Evolutionary conservation across 2,888 invertebrate species (phyloP).

Genomic region (Lucinisca nassula): DNA sequence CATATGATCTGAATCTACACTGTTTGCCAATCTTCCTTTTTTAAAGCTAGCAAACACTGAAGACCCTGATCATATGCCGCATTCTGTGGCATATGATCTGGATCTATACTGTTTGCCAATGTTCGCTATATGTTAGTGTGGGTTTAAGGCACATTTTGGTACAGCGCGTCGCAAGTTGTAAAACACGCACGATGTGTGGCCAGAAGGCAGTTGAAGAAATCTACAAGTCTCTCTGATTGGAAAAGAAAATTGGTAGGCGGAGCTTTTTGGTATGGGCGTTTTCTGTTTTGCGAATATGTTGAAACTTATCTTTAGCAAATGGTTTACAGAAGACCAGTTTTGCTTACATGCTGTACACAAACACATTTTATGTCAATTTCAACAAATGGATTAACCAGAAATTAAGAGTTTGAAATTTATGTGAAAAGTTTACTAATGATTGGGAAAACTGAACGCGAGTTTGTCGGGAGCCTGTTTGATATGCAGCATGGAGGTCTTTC

Average conservation of each 20-base stretch:
- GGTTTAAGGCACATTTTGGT: no score
- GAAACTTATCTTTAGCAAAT: conserved; percentile 33
- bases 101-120: no score
- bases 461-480: conserved; percentile 76
- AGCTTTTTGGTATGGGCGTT: conserved; percentile 64
- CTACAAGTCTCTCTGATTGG: conserved; percentile 55
- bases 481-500: conserved; percentile 85
- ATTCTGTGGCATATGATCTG: no score
- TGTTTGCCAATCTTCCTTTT: no score
- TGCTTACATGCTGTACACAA: conserved; percentile 53
- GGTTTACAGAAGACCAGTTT: conserved; percentile 17
- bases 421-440: conserved; percentile 48
- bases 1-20: no score
- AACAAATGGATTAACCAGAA: neutral
- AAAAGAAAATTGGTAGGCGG: conserved; percentile 55
- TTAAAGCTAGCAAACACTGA: no score
- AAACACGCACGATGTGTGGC: conserved; percentile 60
- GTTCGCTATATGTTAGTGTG: no score
- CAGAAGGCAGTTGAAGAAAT: conserved; percentile 21
- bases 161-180: no score
- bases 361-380: conserved; percentile 34
- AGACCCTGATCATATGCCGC: no score
- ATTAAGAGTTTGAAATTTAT: conserved; percentile 38
- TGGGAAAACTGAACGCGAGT: conserved; percentile 69
- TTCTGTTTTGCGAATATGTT: conserved; percentile 44